These are phyloP conservation scores for Cerceris ruficornis DNA, from an alignment of 2,888 invertebrate genomes.

Conservation along the genomic window DNA sequence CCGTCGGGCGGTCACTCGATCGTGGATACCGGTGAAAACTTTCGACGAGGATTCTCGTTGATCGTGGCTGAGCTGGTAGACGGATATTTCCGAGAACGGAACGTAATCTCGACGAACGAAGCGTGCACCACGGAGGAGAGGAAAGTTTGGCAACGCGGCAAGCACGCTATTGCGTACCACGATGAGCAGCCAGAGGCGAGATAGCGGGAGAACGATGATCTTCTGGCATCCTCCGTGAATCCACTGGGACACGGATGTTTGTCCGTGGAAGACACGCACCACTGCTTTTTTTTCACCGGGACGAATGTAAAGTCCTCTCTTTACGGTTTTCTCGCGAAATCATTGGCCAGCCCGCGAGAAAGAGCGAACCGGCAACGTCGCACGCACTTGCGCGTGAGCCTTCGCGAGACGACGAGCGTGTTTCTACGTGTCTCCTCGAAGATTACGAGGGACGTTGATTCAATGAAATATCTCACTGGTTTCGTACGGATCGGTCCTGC, in stretches of 20 bases:
- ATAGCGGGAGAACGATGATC: slow-evolving; percentile 38
- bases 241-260: neutral
- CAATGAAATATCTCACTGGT: slow-evolving; percentile 13
- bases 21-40: neutral
- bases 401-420: slow-evolving; percentile 57
- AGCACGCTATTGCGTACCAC: slow-evolving; percentile 49
- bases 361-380: slow-evolving; percentile 66
- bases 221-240: slow-evolving; percentile 18
- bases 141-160: slow-evolving; percentile 61
- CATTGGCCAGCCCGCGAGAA: slow-evolving; percentile 42
- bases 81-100: neutral
- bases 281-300: neutral
- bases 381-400: slow-evolving; percentile 69
- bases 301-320: neutral
- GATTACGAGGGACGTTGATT: slow-evolving; percentile 34
- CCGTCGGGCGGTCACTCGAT: neutral
- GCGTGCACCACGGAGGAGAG: slow-evolving; percentile 18
- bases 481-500: neutral
- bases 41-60: neutral
- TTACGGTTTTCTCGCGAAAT: slow-evolving; percentile 27
- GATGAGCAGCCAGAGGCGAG: slow-evolving; percentile 25
- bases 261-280: neutral
- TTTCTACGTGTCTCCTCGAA: slow-evolving; percentile 61
- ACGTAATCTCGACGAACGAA: slow-evolving; percentile 7
- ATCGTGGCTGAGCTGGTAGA: neutral